Evolutionary conservation across 1,140 invertebrate species (phyloP).

Genomic region (Geopemphigus sp.): DNA sequence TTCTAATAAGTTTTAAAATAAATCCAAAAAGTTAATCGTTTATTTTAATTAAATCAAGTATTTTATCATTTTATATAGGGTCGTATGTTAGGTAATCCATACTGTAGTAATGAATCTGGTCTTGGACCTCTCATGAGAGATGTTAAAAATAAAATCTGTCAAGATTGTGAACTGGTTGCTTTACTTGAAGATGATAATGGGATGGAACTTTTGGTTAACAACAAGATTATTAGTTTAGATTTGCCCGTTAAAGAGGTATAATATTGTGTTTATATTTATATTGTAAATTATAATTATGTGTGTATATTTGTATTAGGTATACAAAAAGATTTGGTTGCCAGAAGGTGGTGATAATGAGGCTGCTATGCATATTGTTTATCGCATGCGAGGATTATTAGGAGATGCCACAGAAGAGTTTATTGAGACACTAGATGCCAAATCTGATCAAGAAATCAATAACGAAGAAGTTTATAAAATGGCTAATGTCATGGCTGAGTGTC

Average conservation of each 20-base stretch:
- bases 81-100: conserved; percentile 96
- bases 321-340: conserved; percentile 65
- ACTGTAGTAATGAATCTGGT: conserved; percentile 88
- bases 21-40: background rate
- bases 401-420: conserved; percentile 99
- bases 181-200: conserved; percentile 96
- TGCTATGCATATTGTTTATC: conserved; percentile 97
- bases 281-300: background rate
- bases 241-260: conserved; percentile 88
- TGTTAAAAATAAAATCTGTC: conserved; percentile 97
- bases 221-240: conserved; percentile 97
- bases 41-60: background rate
- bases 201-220: conserved; percentile 97
- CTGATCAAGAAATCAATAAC: conserved; percentile 86
- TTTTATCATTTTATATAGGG: conserved; percentile 62
- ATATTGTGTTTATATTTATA: conserved; percentile 28
- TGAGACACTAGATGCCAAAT: conserved; percentile 82
- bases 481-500: conserved; percentile 77
- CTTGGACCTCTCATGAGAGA: conserved; percentile 96
- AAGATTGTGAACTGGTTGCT: conserved; percentile 95
- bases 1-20: no score
- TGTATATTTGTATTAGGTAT: conserved; percentile 56
- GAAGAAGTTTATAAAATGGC: conserved; percentile 87
- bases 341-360: conserved; percentile 59
- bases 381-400: conserved; percentile 93